Conservation (phyloP, 92 coral and sea anemone genomes). For the Phenganax stokvisi region DNA sequence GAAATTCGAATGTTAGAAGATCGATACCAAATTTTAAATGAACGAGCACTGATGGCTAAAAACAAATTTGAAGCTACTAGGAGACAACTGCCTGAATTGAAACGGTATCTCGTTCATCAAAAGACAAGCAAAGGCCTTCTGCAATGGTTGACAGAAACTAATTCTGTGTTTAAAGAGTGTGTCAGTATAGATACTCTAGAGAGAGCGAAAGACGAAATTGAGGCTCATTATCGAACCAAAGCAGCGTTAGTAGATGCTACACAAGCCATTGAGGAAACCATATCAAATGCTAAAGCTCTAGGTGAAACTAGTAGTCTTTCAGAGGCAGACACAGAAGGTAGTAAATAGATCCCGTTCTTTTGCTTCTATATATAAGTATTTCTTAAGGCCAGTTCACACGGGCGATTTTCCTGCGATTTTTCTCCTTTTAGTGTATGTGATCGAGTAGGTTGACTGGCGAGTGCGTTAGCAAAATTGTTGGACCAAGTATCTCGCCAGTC, state of each 20-base stretch:
- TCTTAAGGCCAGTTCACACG: too few relatives aligned
- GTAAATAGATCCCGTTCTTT: background rate
- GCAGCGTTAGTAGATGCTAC: background rate
- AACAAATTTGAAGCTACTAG: constrained; percentile 39
- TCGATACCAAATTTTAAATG: background rate
- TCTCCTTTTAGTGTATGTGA: too few relatives aligned
- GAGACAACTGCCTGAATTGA: constrained; percentile 64
- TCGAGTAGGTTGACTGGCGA: too few relatives aligned
- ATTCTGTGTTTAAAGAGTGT: constrained; percentile 67
- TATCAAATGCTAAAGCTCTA: background rate
- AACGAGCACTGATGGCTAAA: background rate
- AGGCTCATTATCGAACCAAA: constrained; percentile 52
- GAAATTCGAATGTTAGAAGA: constrained; percentile 4
- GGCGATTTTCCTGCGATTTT: too few relatives aligned
- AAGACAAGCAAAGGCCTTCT: constrained; percentile 69
- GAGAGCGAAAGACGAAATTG: constrained; percentile 72
- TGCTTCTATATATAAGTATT: too few relatives aligned
- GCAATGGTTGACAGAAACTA: constrained; percentile 69
- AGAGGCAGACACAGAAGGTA: constrained; percentile 57
- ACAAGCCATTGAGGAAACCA: background rate
- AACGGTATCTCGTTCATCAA: constrained; percentile 66
- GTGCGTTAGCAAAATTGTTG: too few relatives aligned
- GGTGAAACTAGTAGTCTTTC: constrained; percentile 51
- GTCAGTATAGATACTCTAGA: constrained; percentile 70
- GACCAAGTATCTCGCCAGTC: too few relatives aligned